Evolutionary conservation across 2,797 vertebrate species (phyloP), one percentile per base, ranked within the genome.

Genomic region (Tokudaia muenninki): DNA sequence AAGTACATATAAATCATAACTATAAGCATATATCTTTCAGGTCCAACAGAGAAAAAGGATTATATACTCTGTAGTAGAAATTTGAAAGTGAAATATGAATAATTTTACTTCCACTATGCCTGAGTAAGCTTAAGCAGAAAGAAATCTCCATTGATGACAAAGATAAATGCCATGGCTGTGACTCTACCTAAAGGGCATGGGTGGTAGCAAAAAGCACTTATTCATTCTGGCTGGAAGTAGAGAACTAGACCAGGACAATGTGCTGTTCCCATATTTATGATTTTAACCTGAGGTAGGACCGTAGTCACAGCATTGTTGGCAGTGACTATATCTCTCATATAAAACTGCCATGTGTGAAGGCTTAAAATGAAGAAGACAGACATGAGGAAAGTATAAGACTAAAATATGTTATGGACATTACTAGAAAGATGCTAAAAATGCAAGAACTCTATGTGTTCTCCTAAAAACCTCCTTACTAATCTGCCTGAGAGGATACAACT

Each of bases 31-130:
- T 2, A 87, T 37, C 11, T 78, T 86, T 75, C 34, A 87, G 0
- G 87, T 19, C 84, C 63, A 74, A 80, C 52, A 6, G 26, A 57
- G 11, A 21, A 89, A 88, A 82, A 17, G 0, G 37, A 80, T 87
- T 82, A 72, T 50, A 55, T 41, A 37, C 11, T 82, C 55, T 0
- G 0, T 41, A 94, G 10, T 84, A 7, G 2, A 83, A 91, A 94
- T 84, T 52, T 81, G 34, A 94, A 86, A 86, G 12, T 92, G 22
- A 88, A 90, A 94, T 80, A 84, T 80, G 29, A 87, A 59, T 63
- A 77, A 81, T 61, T 81, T 44, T 55, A 55, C 72, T 78, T 90
- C 26, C 5, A 67, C 3, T 72, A 26, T 57, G 31, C 2, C 12
- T 79, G 17, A 75, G 9, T 44, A 72, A 44, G 0, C 6, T 84